These are phyloP conservation scores for Pseudomyrmex pallidus DNA, from an alignment of 1,140 invertebrate species.

Conservation along the genomic window DNA sequence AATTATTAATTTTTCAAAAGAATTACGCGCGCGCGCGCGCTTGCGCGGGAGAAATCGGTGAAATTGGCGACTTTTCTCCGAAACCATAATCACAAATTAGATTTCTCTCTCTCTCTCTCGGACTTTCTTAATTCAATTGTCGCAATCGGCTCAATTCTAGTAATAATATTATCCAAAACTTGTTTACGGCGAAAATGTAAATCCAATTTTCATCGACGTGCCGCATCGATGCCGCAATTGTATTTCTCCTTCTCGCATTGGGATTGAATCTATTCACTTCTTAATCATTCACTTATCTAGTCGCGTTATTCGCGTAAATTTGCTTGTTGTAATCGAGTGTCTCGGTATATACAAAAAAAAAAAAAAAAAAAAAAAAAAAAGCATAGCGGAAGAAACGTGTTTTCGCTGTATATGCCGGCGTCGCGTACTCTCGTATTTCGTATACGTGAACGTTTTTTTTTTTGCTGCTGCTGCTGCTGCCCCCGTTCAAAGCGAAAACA, in stretches of 20 bases:
- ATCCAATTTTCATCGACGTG: slow-evolving; percentile 13
- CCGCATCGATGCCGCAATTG: background rate
- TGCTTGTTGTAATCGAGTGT: slow-evolving; percentile 6
- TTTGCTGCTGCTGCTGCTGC: no score
- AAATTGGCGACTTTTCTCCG: background rate
- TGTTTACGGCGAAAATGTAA: background rate
- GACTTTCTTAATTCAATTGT: slow-evolving; percentile 1
- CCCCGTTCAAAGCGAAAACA: slow-evolving; percentile 39
- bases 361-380: background rate
- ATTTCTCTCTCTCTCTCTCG: slow-evolving; percentile 3
- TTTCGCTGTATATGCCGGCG: slow-evolving; percentile 38
- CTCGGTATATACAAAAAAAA: background rate
- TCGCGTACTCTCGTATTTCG: slow-evolving; percentile 6
- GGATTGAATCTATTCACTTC: background rate
- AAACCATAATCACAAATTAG: slow-evolving; percentile 7
- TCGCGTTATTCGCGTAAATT: slow-evolving; percentile 6
- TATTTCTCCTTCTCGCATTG: background rate
- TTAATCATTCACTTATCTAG: background rate
- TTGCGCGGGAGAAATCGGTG: background rate
- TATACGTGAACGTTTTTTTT: slow-evolving; percentile 15
- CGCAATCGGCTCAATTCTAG: slow-evolving; percentile 13
- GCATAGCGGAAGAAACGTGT: slow-evolving; percentile 66
- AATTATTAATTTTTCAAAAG: background rate
- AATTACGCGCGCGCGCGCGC: no score
- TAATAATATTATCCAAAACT: slow-evolving; percentile 16